A percentile compares a stretch with the other conserved stretches of the same genome.
Conservation (phyloP, 2,797 vertebrate species). For the Staurois parvus region DNA sequence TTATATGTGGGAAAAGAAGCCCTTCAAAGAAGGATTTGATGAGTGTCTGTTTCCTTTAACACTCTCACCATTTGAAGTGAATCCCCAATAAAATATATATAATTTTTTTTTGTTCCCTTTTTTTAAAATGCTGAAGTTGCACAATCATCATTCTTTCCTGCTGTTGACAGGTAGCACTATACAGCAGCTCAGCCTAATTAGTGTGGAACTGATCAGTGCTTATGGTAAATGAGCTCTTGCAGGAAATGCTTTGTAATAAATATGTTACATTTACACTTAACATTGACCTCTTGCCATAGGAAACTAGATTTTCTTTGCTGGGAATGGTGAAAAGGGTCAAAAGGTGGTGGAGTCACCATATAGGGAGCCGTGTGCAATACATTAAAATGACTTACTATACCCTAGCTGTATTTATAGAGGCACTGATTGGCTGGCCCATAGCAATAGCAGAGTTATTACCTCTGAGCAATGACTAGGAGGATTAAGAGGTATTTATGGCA, state of each 20-base stretch:
- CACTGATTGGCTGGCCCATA: conserved; percentile 22
- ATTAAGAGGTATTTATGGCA: conserved; percentile 62
- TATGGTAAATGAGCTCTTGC: conserved; percentile 55
- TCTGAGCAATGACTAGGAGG: conserved; percentile 49
- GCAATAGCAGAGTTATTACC: conserved; percentile 55
- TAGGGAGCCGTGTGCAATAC: conserved; percentile 50
- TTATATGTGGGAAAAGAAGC: no score
- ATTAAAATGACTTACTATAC: conserved; percentile 58
- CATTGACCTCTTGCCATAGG: conserved; percentile 49
- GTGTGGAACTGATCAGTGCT: conserved; percentile 48
- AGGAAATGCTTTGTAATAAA: conserved; percentile 61
- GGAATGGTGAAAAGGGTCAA: conserved; percentile 45
- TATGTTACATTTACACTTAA: conserved; percentile 60
- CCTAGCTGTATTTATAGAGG: conserved; percentile 43
- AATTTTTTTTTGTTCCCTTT: background rate
- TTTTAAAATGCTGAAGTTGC: conserved; percentile 2
- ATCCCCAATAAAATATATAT: no score
- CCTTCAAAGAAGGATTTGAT: no score
- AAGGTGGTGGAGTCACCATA: conserved; percentile 43
- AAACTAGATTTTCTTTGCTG: conserved; percentile 41
- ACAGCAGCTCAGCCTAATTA: conserved; percentile 54
- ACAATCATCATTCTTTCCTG: conserved; percentile 20
- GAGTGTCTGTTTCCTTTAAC: no score
- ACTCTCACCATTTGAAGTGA: no score
- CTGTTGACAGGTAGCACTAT: conserved; percentile 58